These are phyloP conservation scores for Brenthis daphne DNA, from an alignment of 2,888 invertebrate species.

Conservation along the genomic window DNA sequence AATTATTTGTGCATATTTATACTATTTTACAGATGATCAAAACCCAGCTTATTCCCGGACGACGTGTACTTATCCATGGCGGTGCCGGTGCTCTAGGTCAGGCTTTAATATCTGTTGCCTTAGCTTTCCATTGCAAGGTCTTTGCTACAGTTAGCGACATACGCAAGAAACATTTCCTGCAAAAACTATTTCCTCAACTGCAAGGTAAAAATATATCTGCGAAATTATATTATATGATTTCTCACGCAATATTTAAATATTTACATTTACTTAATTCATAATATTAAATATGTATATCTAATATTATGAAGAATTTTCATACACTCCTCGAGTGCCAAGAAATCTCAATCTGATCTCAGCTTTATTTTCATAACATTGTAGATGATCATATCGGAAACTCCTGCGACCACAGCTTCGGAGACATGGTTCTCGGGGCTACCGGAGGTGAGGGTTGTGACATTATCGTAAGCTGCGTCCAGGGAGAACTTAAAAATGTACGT, in stretches of 20 bases:
- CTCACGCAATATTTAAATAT: no score
- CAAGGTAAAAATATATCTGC: slow-evolving; percentile 46
- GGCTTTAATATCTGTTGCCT: slow-evolving; percentile 55
- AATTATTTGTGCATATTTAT: neutral
- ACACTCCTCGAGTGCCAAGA: no score
- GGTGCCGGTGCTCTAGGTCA: slow-evolving; percentile 63
- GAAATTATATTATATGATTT: no score
- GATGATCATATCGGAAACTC: slow-evolving; percentile 60
- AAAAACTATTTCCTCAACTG: slow-evolving; percentile 51
- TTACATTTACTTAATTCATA: no score
- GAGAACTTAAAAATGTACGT: slow-evolving; percentile 56
- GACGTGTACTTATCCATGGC: slow-evolving; percentile 54
- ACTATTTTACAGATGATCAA: slow-evolving; percentile 43
- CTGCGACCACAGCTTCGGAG: slow-evolving; percentile 50
- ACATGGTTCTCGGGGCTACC: slow-evolving; percentile 45
- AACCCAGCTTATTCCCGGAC: slow-evolving; percentile 32
- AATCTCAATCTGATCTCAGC: no score
- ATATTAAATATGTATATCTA: neutral
- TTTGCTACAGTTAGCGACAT: slow-evolving; percentile 54
- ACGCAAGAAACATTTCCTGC: slow-evolving; percentile 49
- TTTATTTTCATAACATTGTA: slow-evolving; percentile 37
- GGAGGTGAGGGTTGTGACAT: slow-evolving; percentile 51
- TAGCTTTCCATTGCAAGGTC: slow-evolving; percentile 52
- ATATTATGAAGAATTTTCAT: slow-evolving; percentile 19
- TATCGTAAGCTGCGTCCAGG: slow-evolving; percentile 51